Evolutionary conservation across 2,113 vertebrate species (phyloP).

Genomic region (Pristiophorus japonicus): DNA sequence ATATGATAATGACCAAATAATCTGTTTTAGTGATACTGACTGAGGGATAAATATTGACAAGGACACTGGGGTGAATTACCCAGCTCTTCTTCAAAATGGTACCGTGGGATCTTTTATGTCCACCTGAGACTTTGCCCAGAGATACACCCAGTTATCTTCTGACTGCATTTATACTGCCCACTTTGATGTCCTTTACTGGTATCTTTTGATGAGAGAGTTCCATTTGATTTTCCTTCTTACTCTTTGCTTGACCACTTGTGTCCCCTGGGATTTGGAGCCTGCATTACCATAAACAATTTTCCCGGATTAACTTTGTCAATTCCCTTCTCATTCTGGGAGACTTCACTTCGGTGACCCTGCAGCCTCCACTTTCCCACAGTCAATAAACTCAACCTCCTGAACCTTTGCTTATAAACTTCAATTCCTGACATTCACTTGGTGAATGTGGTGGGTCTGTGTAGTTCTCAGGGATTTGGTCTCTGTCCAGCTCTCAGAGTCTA

Average conservation of each 20-base stretch:
- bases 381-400: neutral
- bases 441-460: neutral
- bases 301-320: neutral
- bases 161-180: neutral
- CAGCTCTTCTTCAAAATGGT: neutral
- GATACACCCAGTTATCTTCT: neutral
- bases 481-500: neutral
- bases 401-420: neutral
- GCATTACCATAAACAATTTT: neutral
- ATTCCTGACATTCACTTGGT: neutral
- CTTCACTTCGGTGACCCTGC: neutral
- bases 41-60: too few relatives aligned
- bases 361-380: neutral
- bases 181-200: neutral
- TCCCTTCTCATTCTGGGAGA: neutral
- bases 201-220: neutral
- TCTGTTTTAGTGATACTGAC: too few relatives aligned
- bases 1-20: too few relatives aligned
- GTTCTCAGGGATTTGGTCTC: neutral
- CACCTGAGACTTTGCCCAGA: neutral
- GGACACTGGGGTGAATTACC: neutral
- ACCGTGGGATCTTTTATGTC: neutral
- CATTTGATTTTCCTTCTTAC: neutral
- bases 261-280: neutral
- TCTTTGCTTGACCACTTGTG: neutral